Conservation (phyloP, 1,140 invertebrate genomes). For the Penaeus chinensis region DNA sequence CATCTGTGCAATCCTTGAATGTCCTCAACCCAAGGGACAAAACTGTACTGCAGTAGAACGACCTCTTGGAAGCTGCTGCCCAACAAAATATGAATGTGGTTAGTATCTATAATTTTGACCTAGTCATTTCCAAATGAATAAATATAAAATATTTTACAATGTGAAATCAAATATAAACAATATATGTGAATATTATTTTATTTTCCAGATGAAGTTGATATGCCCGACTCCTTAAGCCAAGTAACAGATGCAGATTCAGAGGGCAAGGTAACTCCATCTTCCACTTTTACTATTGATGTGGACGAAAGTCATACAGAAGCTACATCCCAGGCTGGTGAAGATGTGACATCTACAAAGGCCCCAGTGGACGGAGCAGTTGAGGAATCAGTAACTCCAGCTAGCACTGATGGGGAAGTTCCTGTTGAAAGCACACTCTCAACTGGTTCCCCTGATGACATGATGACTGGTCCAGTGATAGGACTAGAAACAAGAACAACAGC, state of each 20-base stretch:
- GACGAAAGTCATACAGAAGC: no score
- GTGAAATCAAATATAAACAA: neutral
- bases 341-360: neutral
- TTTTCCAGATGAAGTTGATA: neutral
- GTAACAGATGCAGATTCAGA: conserved; percentile 3
- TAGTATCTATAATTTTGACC: conserved; percentile 29
- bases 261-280: conserved; percentile 21
- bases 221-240: conserved; percentile 13
- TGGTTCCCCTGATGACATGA: conserved; percentile 22
- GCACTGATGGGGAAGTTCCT: no score
- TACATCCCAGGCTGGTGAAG: neutral
- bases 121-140: neutral
- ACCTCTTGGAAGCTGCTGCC: conserved; percentile 86
- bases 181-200: neutral
- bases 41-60: conserved; percentile 36
- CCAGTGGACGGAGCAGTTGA: neutral
- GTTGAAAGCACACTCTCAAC: neutral
- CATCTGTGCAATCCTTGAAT: conserved; percentile 91
- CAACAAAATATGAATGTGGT: conserved; percentile 84
- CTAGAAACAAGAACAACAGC: conserved; percentile 48
- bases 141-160: neutral
- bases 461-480: conserved; percentile 28
- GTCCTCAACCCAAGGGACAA: conserved; percentile 76
- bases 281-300: neutral
- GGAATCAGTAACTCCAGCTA: no score